Evolutionary conservation across 2,888 invertebrate species (phyloP), one percentile per base, ranked within the genome.

Genomic region (Pelosia muscerda): DNA sequence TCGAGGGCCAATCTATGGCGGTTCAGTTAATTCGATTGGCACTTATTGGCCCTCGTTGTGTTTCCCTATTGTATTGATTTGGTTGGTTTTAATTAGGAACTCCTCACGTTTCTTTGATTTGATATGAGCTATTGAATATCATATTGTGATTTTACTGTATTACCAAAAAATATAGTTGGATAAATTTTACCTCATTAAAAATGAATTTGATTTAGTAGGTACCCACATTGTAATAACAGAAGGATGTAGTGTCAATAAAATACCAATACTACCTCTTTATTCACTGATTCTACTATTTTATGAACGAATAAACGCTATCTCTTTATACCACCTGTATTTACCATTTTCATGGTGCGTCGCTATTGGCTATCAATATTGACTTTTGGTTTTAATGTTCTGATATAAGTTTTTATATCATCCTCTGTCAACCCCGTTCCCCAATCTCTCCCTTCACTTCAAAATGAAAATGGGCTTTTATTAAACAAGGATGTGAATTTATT

Each of bases 311-410:
- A 34, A 55, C 5, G 22, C 13, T 38, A 38, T 34, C n/a, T 85
- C 82, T 85, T 86, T 84, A 86, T 83, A 78, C 77, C 86, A 88
- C 89, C 88, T 87, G 89, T 83, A 86, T 81, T 84, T 86, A 87
- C 88, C 90, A 88, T 89, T 90, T 81, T 82, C 88, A 85, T 86
- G 81, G 76, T 84, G 79, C 89, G 88, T 87, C 81, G 84, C 76
- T 69, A 76, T 72, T 67, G 79, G 71, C 86, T 87, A 87, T 92
- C 89, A 90, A 89, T 89, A 90, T 93, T 92, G 89, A 91, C 84
- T 87, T 82, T 88, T 87, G n/a, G n/a, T n/a, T 89, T 84, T 81
- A 82, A 81, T 88, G 87, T 84, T 83, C 75, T 75, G 75, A 80
- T 78, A 75, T 70, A 68, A 60, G 68, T 81, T 80, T 84, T 85